Conservation (phyloP, 1,140 invertebrate species). For the Ceratosolen fusciceps region DNA sequence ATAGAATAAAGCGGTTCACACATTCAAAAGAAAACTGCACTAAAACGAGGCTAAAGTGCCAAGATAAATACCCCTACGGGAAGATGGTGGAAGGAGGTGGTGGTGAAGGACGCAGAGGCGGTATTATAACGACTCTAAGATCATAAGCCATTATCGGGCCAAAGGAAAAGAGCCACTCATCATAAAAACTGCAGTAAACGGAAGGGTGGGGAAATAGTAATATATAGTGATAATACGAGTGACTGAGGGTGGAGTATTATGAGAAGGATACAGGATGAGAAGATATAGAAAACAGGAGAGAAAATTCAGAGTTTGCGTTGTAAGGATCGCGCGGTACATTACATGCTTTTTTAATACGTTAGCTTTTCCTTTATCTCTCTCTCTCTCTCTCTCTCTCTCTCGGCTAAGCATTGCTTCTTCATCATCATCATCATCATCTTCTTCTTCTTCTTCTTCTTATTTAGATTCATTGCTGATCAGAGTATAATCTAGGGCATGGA, state of each 20-base stretch:
- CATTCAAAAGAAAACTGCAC: slow-evolving; percentile 20
- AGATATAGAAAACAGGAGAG: neutral
- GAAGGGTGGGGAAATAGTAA: neutral
- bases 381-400: neutral
- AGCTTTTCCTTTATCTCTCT: neutral
- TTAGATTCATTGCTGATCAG: neutral
- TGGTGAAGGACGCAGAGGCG: neutral
- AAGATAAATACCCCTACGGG: slow-evolving; percentile 26
- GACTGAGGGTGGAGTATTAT: neutral
- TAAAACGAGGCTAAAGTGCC: slow-evolving; percentile 31
- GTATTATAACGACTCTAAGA: slow-evolving; percentile 27
- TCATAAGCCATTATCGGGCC: slow-evolving; percentile 38
- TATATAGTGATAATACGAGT: neutral
- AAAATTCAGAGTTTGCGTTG: neutral
- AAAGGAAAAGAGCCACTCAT: slow-evolving; percentile 13
- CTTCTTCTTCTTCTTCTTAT: too few species aligned
- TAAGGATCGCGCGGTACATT: neutral
- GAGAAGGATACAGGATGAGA: neutral
- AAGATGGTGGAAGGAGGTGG: neutral
- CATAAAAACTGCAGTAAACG: slow-evolving; percentile 26
- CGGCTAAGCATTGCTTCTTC: too few species aligned
- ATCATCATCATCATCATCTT: too few species aligned
- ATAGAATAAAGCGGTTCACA: neutral
- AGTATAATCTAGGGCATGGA: neutral
- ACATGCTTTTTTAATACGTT: neutral